Conservation (phyloP, 2,888 invertebrate genomes). For the Volucella inflata region DNA sequence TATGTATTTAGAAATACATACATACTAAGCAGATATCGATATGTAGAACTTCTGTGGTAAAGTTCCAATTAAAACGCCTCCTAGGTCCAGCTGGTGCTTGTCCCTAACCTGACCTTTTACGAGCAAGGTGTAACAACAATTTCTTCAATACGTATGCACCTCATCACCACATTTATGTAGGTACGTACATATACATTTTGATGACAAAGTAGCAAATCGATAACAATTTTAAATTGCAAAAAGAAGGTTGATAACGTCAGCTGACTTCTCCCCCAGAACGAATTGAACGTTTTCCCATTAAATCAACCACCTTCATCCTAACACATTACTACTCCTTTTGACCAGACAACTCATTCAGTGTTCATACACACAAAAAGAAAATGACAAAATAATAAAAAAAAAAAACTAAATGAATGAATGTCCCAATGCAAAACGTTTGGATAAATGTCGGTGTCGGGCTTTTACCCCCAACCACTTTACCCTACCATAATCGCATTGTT, state of each 20-base stretch:
- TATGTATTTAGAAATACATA: no score
- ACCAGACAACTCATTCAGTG: slow-evolving; percentile 58
- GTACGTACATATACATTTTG: no score
- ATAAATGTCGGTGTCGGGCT: slow-evolving; percentile 60
- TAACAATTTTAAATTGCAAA: slow-evolving; percentile 64
- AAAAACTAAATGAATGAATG: slow-evolving; percentile 27
- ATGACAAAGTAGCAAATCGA: slow-evolving; percentile 57
- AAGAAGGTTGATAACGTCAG: slow-evolving; percentile 35
- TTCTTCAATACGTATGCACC: no score
- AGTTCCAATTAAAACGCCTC: no score
- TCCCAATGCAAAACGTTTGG: slow-evolving; percentile 57
- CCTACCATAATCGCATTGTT: slow-evolving; percentile 71
- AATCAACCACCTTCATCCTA: slow-evolving; percentile 49
- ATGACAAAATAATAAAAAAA: slow-evolving; percentile 30
- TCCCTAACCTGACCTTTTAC: no score
- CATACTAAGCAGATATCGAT: no score
- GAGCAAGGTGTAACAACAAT: no score
- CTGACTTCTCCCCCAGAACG: slow-evolving; percentile 48
- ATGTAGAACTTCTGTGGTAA: no score
- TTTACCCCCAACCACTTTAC: slow-evolving; percentile 40
- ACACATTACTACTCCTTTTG: slow-evolving; percentile 35
- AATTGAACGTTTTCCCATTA: slow-evolving; percentile 48
- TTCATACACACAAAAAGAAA: slow-evolving; percentile 35
- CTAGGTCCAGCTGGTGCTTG: no score
- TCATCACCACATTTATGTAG: no score